Conservation (phyloP, 2,113 vertebrate genomes). For the Taxidea taxus region DNA sequence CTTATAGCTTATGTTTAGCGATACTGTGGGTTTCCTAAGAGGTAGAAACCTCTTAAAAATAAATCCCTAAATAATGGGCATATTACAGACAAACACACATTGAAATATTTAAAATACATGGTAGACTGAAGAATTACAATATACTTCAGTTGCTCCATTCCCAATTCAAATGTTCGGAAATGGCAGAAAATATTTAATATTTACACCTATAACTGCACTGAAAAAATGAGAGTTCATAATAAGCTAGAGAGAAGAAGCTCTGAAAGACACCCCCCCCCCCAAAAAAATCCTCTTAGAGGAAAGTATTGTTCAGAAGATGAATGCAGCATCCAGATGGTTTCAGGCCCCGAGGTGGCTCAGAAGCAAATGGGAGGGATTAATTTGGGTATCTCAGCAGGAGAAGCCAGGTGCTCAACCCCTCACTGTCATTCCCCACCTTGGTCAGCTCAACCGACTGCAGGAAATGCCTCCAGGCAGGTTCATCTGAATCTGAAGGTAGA, state of each 20-base stretch:
- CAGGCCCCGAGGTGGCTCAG: background rate
- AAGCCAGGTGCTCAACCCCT: background rate
- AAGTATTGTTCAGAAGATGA: background rate
- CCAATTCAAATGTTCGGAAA: background rate
- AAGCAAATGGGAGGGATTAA: background rate
- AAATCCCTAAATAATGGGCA: background rate
- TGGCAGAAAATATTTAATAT: background rate
- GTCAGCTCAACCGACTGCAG: background rate
- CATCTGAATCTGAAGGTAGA: background rate
- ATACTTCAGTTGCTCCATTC: background rate
- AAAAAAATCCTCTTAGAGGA: background rate
- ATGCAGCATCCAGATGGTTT: background rate
- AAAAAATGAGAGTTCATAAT: background rate
- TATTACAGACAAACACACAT: background rate
- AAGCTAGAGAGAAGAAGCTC: background rate
- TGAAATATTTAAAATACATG: conserved; percentile 18
- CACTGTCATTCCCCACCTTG: background rate
- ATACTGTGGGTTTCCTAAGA: background rate
- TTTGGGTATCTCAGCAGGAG: background rate
- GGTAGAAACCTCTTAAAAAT: background rate
- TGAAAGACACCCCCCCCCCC: too few species aligned
- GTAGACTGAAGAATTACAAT: background rate
- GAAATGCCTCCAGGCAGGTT: background rate
- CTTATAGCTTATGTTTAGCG: background rate
- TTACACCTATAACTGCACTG: background rate